Evolutionary conservation across 2,113 vertebrate species (phyloP).

Genomic region (Tinamus guttatus): DNA sequence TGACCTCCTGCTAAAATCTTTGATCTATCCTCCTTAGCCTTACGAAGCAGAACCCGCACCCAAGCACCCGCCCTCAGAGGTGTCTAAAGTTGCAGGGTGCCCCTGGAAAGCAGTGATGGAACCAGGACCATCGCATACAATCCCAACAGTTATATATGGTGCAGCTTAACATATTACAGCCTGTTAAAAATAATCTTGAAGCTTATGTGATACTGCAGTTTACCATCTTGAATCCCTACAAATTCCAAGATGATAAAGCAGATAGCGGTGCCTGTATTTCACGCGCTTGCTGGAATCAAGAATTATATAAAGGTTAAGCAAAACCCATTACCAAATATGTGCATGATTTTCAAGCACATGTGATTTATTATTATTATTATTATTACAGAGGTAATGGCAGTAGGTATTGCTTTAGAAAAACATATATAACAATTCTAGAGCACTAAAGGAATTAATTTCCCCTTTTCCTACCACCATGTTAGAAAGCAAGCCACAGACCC

Average conservation of each 20-base stretch:
- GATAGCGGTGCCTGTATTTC: not conserved
- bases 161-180: not conserved
- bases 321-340: not conserved
- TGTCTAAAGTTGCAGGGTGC: not conserved
- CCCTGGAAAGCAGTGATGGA: not conserved
- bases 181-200: not conserved
- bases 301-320: not conserved
- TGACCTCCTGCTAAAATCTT: conserved; percentile 33
- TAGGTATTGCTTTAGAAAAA: not conserved
- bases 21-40: conserved; percentile 9
- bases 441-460: not conserved
- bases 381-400: not conserved
- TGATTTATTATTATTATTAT: not conserved
- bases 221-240: not conserved
- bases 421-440: not conserved
- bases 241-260: not conserved
- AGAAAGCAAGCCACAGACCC: not conserved
- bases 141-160: not conserved
- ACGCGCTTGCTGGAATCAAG: not conserved
- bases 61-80: not conserved
- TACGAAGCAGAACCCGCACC: not conserved
- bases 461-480: not conserved
- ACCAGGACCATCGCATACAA: not conserved
- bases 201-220: not conserved
- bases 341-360: not conserved